Evolutionary conservation across 2,888 invertebrate genomes (phyloP).

Genomic region (Drosophila fungiperda): DNA sequence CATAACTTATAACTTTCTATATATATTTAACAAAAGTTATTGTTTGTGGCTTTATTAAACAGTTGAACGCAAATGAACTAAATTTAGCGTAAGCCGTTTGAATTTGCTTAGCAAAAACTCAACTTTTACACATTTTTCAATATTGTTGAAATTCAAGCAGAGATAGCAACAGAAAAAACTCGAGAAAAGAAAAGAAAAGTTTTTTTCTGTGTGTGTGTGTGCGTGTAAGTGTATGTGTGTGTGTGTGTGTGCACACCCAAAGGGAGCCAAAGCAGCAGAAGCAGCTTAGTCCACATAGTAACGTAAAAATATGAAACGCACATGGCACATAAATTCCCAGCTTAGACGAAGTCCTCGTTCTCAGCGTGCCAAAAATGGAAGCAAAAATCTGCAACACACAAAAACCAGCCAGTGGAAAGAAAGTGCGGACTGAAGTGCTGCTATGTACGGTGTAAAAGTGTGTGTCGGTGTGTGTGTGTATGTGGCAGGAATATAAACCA

Average conservation of each 20-base stretch:
- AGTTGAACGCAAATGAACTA: conserved; percentile 9
- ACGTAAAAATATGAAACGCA: conserved; percentile 75
- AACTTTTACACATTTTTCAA: conserved; percentile 47
- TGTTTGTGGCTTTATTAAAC: conserved; percentile 7
- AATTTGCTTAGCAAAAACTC: conserved; percentile 4
- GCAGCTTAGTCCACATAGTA: conserved; percentile 61
- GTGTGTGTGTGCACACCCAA: conserved; percentile 10
- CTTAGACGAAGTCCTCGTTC: conserved; percentile 58
- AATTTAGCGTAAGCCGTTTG: conserved; percentile 13
- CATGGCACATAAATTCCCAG: conserved; percentile 77
- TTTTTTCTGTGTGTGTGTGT: conserved; percentile 4
- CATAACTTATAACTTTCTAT: background rate
- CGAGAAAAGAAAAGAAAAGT: conserved; percentile 16
- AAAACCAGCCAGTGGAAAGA: conserved; percentile 40
- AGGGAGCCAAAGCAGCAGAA: conserved; percentile 34
- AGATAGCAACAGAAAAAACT: conserved; percentile 2
- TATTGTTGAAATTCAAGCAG: conserved; percentile 54
- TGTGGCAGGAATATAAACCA: conserved; percentile 55
- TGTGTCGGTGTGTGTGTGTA: conserved; percentile 27
- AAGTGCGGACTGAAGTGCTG: background rate
- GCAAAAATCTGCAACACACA: conserved; percentile 52
- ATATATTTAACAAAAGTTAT: background rate
- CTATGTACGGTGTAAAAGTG: conserved; percentile 1
- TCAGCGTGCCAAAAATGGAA: conserved; percentile 49
- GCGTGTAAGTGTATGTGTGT: conserved; percentile 4